Percentiles rank a stretch among this genome's conserved stretches.
These are phyloP conservation scores for Stegodyphus mimosarum DNA, from an alignment of 1,140 invertebrate genomes.

Conservation along the genomic window DNA sequence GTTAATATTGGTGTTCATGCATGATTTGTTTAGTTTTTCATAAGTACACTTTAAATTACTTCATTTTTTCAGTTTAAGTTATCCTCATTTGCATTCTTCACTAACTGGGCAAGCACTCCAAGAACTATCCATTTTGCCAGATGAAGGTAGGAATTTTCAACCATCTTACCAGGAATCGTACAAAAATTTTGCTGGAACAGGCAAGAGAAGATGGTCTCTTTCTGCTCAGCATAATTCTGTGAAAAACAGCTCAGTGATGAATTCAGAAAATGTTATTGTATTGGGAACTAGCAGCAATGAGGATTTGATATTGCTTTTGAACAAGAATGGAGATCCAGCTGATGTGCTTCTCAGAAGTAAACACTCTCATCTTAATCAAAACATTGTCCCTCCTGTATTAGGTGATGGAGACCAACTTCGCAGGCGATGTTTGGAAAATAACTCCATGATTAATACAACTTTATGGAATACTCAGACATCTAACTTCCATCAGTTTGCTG, in stretches of 20 bases:
- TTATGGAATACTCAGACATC: slow-evolving; percentile 1
- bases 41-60: too few species aligned
- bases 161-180: neutral
- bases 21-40: slow-evolving; percentile 13
- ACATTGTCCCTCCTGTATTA: too few species aligned
- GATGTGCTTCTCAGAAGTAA: slow-evolving; percentile 42
- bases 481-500: neutral
- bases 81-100: too few species aligned
- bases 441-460: neutral
- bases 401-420: slow-evolving; percentile 12
- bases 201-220: slow-evolving; percentile 34
- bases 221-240: slow-evolving; percentile 20
- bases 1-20: neutral
- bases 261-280: slow-evolving; percentile 49
- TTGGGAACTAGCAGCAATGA: slow-evolving; percentile 50
- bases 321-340: slow-evolving; percentile 32
- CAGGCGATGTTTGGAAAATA: slow-evolving; percentile 33
- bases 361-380: neutral
- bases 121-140: too few species aligned
- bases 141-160: neutral
- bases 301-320: slow-evolving; percentile 41
- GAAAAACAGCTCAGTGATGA: neutral
- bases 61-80: too few species aligned
- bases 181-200: slow-evolving; percentile 35
- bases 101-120: too few species aligned